Conservation (phyloP, 2,888 invertebrate genomes). For the Dugesia japonica region DNA sequence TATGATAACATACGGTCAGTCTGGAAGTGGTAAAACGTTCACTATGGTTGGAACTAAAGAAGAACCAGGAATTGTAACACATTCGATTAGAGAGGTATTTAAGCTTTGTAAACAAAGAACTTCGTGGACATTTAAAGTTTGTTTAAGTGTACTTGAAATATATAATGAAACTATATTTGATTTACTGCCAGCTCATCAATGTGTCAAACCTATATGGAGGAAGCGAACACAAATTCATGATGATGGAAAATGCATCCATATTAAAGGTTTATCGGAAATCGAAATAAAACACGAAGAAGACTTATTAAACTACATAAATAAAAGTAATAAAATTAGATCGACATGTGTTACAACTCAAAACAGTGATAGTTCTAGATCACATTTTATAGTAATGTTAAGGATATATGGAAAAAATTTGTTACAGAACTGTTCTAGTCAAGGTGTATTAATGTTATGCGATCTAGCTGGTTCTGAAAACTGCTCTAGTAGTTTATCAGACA, state of each 20-base stretch:
- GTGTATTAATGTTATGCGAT: slow-evolving; percentile 25
- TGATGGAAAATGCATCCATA: slow-evolving; percentile 24
- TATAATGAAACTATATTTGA: slow-evolving; percentile 27
- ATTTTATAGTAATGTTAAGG: slow-evolving; percentile 29
- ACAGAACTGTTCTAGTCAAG: slow-evolving; percentile 25
- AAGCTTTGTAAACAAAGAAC: slow-evolving; percentile 24
- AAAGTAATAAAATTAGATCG: neutral
- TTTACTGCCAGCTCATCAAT: neutral
- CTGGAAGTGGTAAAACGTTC: slow-evolving; percentile 29
- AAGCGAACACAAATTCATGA: slow-evolving; percentile 28
- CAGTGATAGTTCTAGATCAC: slow-evolving; percentile 25
- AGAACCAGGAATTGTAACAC: slow-evolving; percentile 21
- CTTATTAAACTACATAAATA: slow-evolving; percentile 12
- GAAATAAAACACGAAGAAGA: slow-evolving; percentile 27
- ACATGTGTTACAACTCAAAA: slow-evolving; percentile 23
- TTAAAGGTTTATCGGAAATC: slow-evolving; percentile 26
- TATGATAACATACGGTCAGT: slow-evolving; percentile 28
- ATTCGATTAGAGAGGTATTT: slow-evolving; percentile 25
- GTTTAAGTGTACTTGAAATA: slow-evolving; percentile 22
- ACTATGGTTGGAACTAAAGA: slow-evolving; percentile 28
- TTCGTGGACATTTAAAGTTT: slow-evolving; percentile 22
- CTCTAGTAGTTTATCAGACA: neutral
- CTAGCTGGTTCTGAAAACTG: slow-evolving; percentile 27
- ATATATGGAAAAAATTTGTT: slow-evolving; percentile 21
- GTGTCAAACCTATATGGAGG: neutral